A percentile compares a stretch with the other conserved stretches of the same genome.
These are phyloP conservation scores for Dinomys branickii DNA, from an alignment of 2,113 vertebrate species.

Conservation along the genomic window DNA sequence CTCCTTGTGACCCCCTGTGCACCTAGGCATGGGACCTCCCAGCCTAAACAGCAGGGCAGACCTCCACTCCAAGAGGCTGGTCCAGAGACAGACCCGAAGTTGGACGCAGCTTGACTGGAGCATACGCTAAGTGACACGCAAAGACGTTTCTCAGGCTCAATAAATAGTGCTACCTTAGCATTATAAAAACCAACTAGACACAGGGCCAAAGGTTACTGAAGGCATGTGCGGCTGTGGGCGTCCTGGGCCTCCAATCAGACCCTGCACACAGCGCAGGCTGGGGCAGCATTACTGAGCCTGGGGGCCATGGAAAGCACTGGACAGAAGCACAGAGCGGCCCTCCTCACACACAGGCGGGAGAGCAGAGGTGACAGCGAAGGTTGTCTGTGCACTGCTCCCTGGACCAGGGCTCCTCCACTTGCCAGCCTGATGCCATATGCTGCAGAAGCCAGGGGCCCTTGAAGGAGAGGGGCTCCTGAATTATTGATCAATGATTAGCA, in stretches of 20 bases:
- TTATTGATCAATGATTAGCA: conserved; percentile 99
- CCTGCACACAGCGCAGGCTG: conserved; percentile 57
- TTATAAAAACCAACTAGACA: not conserved
- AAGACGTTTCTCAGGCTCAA: not conserved
- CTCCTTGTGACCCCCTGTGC: conserved; percentile 33
- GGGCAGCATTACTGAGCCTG: conserved; percentile 79
- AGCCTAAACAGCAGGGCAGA: not conserved
- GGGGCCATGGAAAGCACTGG: not conserved
- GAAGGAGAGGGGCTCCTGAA: conserved; percentile 93
- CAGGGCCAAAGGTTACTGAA: conserved; percentile 64
- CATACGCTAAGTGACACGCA: no score
- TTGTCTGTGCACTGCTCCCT: conserved; percentile 85
- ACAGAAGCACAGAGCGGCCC: conserved; percentile 66
- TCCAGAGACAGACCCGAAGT: conserved; percentile 74
- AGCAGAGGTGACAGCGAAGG: conserved; percentile 83
- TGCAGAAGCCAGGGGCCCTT: conserved; percentile 92
- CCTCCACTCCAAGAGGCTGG: not conserved
- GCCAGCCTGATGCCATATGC: conserved; percentile 92
- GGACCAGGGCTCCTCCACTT: conserved; percentile 89
- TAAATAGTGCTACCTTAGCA: not conserved
- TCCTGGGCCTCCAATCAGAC: conserved; percentile 77
- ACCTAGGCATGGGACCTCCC: conserved; percentile 25
- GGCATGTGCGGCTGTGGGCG: conserved; percentile 73
- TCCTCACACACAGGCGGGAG: not conserved
- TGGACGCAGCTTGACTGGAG: not conserved